Evolutionary conservation across 2,113 vertebrate species (phyloP).

Genomic region (Sarotherodon lohbergeri): DNA sequence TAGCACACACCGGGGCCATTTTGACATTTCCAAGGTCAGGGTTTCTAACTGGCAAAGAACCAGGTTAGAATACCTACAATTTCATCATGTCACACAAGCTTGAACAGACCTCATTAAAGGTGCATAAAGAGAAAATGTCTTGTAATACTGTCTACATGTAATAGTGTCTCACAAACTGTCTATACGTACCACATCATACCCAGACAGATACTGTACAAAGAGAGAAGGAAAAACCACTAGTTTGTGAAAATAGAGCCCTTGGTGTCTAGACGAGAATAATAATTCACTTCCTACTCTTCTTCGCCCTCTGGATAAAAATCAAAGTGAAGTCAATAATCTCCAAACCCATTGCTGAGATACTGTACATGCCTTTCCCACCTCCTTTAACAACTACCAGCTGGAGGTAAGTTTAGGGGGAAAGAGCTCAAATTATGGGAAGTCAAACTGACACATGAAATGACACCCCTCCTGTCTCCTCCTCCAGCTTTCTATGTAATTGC

Average conservation of each 20-base stretch:
- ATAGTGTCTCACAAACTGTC: background rate
- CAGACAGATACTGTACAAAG: background rate
- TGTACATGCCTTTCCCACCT: slow-evolving; percentile 25
- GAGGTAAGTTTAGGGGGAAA: background rate
- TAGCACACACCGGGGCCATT: background rate
- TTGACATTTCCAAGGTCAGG: background rate
- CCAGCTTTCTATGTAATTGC: slow-evolving; percentile 14
- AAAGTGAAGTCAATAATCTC: slow-evolving; percentile 59
- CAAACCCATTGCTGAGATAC: slow-evolving; percentile 27
- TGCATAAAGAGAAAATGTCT: background rate
- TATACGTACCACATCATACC: background rate
- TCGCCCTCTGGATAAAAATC: slow-evolving; percentile 56
- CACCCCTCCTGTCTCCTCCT: background rate
- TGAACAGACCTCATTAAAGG: background rate
- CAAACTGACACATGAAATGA: slow-evolving; percentile 6
- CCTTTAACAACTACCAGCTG: slow-evolving; percentile 22
- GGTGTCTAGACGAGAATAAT: slow-evolving; percentile 35
- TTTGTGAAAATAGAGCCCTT: slow-evolving; percentile 10
- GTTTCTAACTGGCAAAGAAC: background rate
- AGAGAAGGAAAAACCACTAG: background rate
- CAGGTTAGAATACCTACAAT: background rate
- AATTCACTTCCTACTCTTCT: slow-evolving; percentile 49
- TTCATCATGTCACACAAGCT: background rate
- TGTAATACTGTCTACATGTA: background rate
- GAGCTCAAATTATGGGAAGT: slow-evolving; percentile 6